Evolutionary conservation across 2,888 invertebrate species (phyloP).

Genomic region (Ennomos erosarius): DNA sequence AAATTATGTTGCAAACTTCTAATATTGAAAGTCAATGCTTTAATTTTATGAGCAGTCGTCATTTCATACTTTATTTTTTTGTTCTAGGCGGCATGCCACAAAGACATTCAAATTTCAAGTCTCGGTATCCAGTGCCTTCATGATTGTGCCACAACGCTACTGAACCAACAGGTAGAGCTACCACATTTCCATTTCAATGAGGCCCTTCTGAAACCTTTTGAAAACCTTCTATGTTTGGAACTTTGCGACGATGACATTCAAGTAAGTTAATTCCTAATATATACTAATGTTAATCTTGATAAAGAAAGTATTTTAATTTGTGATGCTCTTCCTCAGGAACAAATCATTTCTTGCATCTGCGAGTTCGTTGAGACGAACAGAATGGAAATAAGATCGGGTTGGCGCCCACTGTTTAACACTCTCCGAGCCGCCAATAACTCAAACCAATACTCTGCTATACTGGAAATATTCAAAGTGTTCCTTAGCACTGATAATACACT

Average conservation of each 20-base stretch:
- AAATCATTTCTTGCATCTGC: constrained; percentile 97
- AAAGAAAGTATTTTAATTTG: neutral
- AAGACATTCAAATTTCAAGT: constrained; percentile 94
- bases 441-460: constrained; percentile 89
- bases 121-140: constrained; percentile 96
- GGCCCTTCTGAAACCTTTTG: constrained; percentile 96
- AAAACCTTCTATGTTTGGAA: constrained; percentile 96
- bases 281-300: constrained; percentile 6
- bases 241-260: constrained; percentile 97
- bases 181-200: constrained; percentile 98
- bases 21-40: too few species aligned
- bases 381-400: constrained; percentile 97
- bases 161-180: constrained; percentile 94
- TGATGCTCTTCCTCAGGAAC: constrained; percentile 85
- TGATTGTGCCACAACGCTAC: constrained; percentile 94
- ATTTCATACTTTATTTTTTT: neutral
- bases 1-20: too few species aligned
- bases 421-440: constrained; percentile 93
- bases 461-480: constrained; percentile 97
- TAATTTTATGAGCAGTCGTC: too few species aligned
- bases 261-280: constrained; percentile 67
- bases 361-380: constrained; percentile 98
- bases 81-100: constrained; percentile 94
- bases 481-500: constrained; percentile 96
- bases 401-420: constrained; percentile 98